Conservation (phyloP, 2,888 invertebrate genomes). For the Lithophane socia region DNA sequence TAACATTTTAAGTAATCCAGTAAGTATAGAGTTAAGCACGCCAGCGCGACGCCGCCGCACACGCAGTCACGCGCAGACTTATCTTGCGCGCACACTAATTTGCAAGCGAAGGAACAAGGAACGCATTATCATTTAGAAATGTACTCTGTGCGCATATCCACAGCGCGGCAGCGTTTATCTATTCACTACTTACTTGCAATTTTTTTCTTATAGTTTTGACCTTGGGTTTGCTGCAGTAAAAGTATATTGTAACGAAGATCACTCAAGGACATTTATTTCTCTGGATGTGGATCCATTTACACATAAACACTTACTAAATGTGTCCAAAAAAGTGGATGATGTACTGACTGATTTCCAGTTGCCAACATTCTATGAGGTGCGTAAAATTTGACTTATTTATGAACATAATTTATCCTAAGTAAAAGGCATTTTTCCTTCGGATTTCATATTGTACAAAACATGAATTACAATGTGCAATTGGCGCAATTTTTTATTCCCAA, state of each 20-base stretch:
- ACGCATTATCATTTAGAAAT: neutral
- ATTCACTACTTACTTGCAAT: neutral
- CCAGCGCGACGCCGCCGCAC: too few relatives aligned
- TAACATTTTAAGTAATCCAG: too few relatives aligned
- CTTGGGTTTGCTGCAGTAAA: conserved; percentile 91
- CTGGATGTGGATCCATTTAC: conserved; percentile 91
- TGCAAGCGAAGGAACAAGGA: conserved; percentile 1
- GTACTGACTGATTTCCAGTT: conserved; percentile 94
- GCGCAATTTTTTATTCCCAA: neutral
- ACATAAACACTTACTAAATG: conserved; percentile 88
- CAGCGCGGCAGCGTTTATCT: too few relatives aligned
- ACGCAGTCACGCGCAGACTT: too few relatives aligned
- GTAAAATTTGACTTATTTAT: conserved; percentile 36
- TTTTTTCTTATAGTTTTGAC: conserved; percentile 86
- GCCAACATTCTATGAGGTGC: conserved; percentile 94
- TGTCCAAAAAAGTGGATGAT: conserved; percentile 91
- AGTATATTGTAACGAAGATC: conserved; percentile 96
- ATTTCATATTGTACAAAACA: neutral
- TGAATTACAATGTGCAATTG: neutral
- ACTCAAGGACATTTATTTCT: conserved; percentile 95
- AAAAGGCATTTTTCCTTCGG: neutral
- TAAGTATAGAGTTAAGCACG: too few relatives aligned
- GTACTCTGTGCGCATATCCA: too few relatives aligned
- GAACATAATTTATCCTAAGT: too few relatives aligned
- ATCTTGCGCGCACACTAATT: neutral